Conservation (phyloP, 2,113 vertebrate genomes). For the Anthoscopus minutus region DNA sequence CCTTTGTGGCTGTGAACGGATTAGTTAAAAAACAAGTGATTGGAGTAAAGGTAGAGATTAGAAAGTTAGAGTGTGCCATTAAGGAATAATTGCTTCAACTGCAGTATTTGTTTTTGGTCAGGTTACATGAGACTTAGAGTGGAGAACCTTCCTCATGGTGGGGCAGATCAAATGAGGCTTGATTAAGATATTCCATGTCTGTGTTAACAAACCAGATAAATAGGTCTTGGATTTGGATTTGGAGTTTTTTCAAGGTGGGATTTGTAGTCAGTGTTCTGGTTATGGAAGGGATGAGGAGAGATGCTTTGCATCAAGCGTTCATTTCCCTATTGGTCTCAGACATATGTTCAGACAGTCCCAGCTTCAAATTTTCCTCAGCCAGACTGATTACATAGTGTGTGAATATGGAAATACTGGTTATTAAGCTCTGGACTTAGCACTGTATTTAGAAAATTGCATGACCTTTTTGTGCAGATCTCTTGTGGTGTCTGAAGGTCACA, state of each 20-base stretch:
- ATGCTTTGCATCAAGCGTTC: neutral
- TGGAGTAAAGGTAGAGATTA: neutral
- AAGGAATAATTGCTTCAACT: neutral
- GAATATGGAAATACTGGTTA: constrained; percentile 8
- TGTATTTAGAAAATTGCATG: neutral
- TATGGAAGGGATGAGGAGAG: neutral
- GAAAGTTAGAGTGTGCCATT: neutral
- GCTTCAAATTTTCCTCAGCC: neutral
- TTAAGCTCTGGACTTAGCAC: constrained; percentile 15
- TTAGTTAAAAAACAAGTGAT: neutral
- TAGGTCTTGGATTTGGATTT: neutral
- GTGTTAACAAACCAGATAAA: neutral
- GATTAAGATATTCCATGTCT: neutral
- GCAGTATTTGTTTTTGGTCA: neutral
- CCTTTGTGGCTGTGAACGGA: neutral
- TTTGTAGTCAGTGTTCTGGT: neutral
- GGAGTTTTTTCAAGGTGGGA: neutral
- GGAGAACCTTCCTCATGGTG: neutral
- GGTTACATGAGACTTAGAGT: neutral
- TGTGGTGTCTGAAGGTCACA: neutral
- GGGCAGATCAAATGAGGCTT: neutral
- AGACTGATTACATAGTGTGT: neutral
- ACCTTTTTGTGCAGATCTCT: neutral
- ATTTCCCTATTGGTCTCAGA: neutral
- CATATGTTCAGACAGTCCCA: neutral